These are phyloP conservation scores for Camponotus vicinus DNA, from an alignment of 1,140 invertebrate species.

Conservation along the genomic window DNA sequence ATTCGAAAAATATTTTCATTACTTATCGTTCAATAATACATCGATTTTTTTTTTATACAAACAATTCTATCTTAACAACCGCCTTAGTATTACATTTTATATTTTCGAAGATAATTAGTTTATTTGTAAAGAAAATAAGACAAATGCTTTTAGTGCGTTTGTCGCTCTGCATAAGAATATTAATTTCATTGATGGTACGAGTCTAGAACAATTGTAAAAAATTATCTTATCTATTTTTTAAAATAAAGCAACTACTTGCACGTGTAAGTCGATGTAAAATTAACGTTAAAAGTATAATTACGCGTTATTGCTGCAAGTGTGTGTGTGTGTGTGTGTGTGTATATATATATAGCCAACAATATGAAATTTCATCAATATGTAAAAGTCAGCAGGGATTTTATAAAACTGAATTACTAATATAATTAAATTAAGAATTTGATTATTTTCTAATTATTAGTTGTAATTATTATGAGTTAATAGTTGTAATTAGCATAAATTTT, in stretches of 20 bases:
- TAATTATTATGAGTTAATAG: too few species aligned
- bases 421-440: conserved; percentile 5
- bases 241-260: neutral
- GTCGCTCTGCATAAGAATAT: neutral
- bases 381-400: too few species aligned
- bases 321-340: too few species aligned
- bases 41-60: neutral
- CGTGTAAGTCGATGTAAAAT: too few species aligned
- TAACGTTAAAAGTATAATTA: neutral
- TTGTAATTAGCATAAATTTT: too few species aligned
- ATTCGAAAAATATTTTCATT: neutral
- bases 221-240: neutral
- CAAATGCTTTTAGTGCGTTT: neutral
- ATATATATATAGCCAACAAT: too few species aligned
- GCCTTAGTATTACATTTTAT: too few species aligned
- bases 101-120: too few species aligned
- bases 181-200: neutral
- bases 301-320: neutral
- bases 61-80: neutral
- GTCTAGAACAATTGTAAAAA: neutral
- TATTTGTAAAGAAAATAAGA: neutral
- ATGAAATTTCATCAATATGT: too few species aligned
- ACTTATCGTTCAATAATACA: neutral
- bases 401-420: neutral
- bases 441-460: neutral